These are phyloP conservation scores for Tineola bisselliella DNA, from an alignment of 2,888 invertebrate species.

Conservation along the genomic window DNA sequence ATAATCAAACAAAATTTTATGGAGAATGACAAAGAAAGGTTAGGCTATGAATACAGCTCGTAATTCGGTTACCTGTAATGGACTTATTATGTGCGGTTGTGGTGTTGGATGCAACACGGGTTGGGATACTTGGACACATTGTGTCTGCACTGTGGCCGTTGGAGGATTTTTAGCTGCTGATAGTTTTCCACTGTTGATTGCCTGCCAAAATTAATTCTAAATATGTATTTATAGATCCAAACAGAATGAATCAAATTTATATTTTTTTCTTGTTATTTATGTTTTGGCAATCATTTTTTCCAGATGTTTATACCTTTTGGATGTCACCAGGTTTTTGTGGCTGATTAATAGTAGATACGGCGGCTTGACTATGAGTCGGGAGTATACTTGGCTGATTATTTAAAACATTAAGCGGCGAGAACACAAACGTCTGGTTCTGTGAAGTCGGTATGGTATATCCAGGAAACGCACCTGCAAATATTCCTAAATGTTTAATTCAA, in stretches of 20 bases:
- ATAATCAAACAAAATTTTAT: too few species aligned
- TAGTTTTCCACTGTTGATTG: slow-evolving; percentile 29
- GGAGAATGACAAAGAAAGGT: too few species aligned
- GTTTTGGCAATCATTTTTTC: too few species aligned
- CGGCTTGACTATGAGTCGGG: slow-evolving; percentile 70
- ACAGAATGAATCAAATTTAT: neutral
- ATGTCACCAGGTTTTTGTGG: slow-evolving; percentile 72
- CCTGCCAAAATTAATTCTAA: slow-evolving; percentile 22
- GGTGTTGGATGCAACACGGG: slow-evolving; percentile 75
- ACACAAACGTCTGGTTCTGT: slow-evolving; percentile 82
- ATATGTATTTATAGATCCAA: slow-evolving; percentile 22
- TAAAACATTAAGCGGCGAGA: slow-evolving; percentile 75
- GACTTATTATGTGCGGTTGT: slow-evolving; percentile 78
- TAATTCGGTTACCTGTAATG: slow-evolving; percentile 65
- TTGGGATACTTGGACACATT: slow-evolving; percentile 78
- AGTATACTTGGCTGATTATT: slow-evolving; percentile 75
- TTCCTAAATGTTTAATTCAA: neutral
- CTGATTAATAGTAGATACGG: slow-evolving; percentile 56
- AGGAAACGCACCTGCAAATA: slow-evolving; percentile 69
- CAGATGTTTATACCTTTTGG: slow-evolving; percentile 65
- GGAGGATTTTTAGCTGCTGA: slow-evolving; percentile 28
- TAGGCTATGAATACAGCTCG: too few species aligned
- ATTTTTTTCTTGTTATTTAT: too few species aligned
- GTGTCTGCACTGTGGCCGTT: slow-evolving; percentile 67
- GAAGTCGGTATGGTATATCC: slow-evolving; percentile 83